phyloP scores from a whole-genome alignment of 2,113 vertebrate species.

The Baryphthengus martii region DNA sequence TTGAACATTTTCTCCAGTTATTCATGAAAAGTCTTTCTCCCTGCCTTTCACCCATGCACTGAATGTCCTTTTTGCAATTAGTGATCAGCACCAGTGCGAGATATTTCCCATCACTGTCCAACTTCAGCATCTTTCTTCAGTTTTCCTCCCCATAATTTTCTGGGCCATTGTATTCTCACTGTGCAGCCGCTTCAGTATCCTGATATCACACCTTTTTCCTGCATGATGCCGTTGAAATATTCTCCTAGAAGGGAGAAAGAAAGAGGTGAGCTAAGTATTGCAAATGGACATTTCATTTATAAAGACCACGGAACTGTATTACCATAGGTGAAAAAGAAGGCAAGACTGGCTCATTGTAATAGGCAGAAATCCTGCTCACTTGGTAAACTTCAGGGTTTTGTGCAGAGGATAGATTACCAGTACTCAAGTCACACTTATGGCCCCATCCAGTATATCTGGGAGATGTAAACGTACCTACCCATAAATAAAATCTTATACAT shows the following conservation, averaged over 20 bases:
- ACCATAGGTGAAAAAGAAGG: background rate
- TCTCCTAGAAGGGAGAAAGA: background rate
- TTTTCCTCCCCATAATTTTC: background rate
- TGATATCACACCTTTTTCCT: background rate
- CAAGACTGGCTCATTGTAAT: background rate
- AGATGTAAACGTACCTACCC: background rate
- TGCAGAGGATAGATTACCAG: background rate
- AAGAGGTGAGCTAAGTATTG: background rate
- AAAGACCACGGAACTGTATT: background rate
- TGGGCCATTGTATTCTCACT: background rate
- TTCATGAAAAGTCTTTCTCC: background rate
- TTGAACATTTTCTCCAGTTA: background rate
- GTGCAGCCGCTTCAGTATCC: background rate
- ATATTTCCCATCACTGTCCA: background rate
- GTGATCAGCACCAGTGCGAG: background rate
- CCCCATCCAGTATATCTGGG: background rate
- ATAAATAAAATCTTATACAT: background rate
- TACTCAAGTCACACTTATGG: background rate
- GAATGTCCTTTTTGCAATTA: too few species aligned
- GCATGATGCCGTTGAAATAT: background rate
- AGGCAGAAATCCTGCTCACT: background rate
- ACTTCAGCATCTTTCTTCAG: accelerated
- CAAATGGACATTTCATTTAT: background rate
- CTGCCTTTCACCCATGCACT: background rate
- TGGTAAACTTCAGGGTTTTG: background rate